These are phyloP conservation scores for Microcebus murinus DNA, from an alignment of 2,113 vertebrate species.

Conservation along the genomic window DNA sequence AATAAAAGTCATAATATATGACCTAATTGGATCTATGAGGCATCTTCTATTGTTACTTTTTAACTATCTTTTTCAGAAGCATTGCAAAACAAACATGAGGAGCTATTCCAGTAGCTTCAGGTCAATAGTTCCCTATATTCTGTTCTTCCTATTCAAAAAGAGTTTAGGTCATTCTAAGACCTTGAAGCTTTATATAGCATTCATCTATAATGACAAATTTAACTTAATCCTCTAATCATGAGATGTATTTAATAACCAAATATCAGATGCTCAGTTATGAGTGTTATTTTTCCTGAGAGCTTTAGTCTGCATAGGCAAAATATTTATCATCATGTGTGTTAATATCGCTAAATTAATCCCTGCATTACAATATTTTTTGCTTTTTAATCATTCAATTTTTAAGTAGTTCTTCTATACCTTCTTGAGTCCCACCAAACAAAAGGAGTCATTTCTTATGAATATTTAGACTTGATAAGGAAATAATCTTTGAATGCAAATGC, in stretches of 20 bases:
- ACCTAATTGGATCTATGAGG: not conserved
- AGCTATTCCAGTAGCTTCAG: not conserved
- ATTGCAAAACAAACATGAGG: not conserved
- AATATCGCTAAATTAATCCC: not conserved
- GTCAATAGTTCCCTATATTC: not conserved
- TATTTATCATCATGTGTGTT: not conserved
- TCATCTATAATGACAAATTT: not conserved
- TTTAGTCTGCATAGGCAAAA: not conserved
- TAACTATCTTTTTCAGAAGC: not conserved
- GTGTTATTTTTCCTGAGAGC: not conserved
- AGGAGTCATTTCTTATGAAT: not conserved
- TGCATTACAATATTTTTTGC: not conserved
- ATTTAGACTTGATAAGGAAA: not conserved
- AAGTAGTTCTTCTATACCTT: not conserved
- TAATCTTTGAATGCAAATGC: not conserved
- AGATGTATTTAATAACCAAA: not conserved
- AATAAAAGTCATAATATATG: not conserved
- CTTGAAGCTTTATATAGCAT: not conserved
- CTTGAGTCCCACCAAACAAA: not conserved
- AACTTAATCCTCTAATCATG: not conserved
- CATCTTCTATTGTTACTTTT: not conserved
- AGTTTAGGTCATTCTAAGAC: not conserved
- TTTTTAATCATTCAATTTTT: conserved; percentile 13
- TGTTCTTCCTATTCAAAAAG: not conserved
- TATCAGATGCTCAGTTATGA: not conserved